Evolutionary conservation across 2,113 vertebrate genomes (phyloP), one percentile per base, ranked within the genome.

Genomic region (Himantopus leucocephalus): DNA sequence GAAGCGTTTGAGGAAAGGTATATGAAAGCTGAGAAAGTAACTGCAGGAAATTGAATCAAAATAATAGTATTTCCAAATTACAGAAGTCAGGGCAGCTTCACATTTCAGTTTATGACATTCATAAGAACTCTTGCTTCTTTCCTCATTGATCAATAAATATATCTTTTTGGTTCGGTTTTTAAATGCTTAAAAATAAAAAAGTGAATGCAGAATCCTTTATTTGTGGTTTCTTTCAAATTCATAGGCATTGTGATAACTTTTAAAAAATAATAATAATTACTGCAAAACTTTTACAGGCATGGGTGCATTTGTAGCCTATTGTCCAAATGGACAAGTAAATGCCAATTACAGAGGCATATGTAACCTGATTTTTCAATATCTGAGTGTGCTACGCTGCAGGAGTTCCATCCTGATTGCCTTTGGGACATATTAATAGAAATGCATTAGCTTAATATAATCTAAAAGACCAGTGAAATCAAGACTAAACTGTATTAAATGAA

Each of bases 1-100:
- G 9, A 64, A 5, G 1, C 6, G 16, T 63, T 45, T 41, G 20
- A 52, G 0, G 1, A 43, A 71, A 70, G 8, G 1, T 39, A 55
- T 87, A 80, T 78, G 34, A 74, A 94, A 88, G 8, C 7, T 17
- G 21, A 84, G 32, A 80, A 60, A 73, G 12, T 19, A 63, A 53
- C 6, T 60, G 5, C 11, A 93, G 43, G 48, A 60, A 10, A n/a
- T 6, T 29, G 18, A 68, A 37, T 48, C 2, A 62, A 72, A 92
- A 50, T 27, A 79, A 24, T 16, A 66, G 6, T 53, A 48, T 78
- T 78, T 78, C 10, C 6, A 78, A 30, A 17, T 81, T 88, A 30
- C 5, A 58, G 35, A 78, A 37, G 8, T 53, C 21, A 66, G 41
- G 4, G 8, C 11, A 85, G 48, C n/a, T 34, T 68, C 37, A 50